Base-by-base conservation (phyloP, 2,113 vertebrate genomes). In the Spheniscus mendiculus region DNA sequence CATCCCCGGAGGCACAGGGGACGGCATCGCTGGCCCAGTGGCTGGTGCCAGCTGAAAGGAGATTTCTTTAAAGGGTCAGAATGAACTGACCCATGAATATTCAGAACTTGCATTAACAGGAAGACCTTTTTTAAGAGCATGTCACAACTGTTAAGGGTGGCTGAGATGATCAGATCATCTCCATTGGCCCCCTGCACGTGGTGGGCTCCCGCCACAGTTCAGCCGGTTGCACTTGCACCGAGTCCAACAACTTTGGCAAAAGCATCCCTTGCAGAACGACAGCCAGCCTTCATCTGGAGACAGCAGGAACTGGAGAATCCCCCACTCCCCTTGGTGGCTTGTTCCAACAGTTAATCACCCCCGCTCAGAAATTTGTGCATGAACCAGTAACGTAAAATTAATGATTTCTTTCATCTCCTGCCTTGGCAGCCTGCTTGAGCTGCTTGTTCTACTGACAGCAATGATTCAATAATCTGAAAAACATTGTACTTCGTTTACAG, bases 401-500 rank as follows among this genome's bases (percentile, higher is more conserved):
- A 93, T 58, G 18, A 84, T 93, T 95, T 94, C 45, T 66, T 76
- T 95, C 92, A 56, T 90, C 90, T 94, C 34, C 69, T 77, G 76
- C 78, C 76, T 84, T 91, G 90, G 87, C 93, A 94, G 87, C 45
- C 45, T 40, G 62, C 62, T 95, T 34, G 84, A 56, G 87, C 84
- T 90, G 84, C 92, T 94, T 80, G 66, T 92, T 80, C 78, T 70
- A 77, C 85, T 40, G 85, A 93, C 58, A 91, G 92, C 45, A 90
- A 76, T 45, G 93, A 93, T 93, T 89, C 85, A 93, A 49, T 85
- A 85, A 85, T 71, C 85, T 83, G 78, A 85, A 83, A 95, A 93
- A 70, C 87, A 70, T 21, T 65, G 82, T 85, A 62, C 36, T 80
- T 83, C 4, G 0, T 92, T 96, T 95, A 79, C 90, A 92, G 26